These are phyloP conservation scores for Exephanes ischioxanthus DNA, from an alignment of 2,888 invertebrate genomes.

Conservation along the genomic window DNA sequence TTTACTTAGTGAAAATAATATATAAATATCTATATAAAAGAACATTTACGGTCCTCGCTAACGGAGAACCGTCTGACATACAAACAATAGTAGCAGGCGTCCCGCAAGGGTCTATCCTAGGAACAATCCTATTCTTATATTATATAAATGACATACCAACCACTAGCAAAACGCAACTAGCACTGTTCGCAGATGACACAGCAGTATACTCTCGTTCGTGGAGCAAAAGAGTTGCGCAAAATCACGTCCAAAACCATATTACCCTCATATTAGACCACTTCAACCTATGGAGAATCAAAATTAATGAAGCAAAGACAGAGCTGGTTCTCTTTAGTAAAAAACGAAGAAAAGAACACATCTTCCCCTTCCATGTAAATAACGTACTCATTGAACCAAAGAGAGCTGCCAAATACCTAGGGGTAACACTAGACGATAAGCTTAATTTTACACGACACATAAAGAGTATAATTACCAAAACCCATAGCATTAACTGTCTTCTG, in stretches of 20 bases:
- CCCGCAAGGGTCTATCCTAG: background rate
- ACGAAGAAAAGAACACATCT: constrained; percentile 20
- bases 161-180: too few species aligned
- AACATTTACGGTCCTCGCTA: too few species aligned
- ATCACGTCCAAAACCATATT: background rate
- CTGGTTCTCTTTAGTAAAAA: constrained; percentile 57
- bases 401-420: constrained; percentile 70
- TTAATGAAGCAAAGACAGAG: constrained; percentile 67
- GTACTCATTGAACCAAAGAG: constrained; percentile 19
- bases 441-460: constrained; percentile 66
- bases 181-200: constrained; percentile 43
- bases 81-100: background rate
- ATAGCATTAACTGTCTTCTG: background rate
- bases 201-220: constrained; percentile 38
- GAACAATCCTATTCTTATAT: background rate
- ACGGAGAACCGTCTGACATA: background rate
- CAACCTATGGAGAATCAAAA: constrained; percentile 57
- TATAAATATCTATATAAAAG: constrained; percentile 30
- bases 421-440: constrained; percentile 68
- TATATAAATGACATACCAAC: too few species aligned
- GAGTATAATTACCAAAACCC: constrained; percentile 1
- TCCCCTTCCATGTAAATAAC: constrained; percentile 14
- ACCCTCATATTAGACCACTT: constrained; percentile 38
- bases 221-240: constrained; percentile 16
- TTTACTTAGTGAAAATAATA: constrained; percentile 1